Percentiles rank a stretch among this genome's conserved stretches.
phyloP scores from a whole-genome alignment of 2,888 invertebrate species.

The Caenorhabditis sinica region DNA sequence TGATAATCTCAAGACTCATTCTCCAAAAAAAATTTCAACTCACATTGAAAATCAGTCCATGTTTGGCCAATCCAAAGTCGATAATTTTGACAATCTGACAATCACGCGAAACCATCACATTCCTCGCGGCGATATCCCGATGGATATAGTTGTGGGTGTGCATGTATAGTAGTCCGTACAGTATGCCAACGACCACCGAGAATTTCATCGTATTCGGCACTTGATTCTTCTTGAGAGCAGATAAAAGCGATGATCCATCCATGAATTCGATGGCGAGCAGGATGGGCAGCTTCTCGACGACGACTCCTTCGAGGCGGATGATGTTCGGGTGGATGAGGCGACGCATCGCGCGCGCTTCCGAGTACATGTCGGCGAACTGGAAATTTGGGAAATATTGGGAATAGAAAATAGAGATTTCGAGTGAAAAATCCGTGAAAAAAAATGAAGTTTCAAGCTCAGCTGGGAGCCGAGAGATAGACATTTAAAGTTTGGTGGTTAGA shows the following conservation, averaged over 20 bases:
- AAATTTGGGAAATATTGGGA: background rate
- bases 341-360: constrained; percentile 51
- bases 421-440: too few species aligned
- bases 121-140: constrained; percentile 59
- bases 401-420: too few species aligned
- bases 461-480: too few species aligned
- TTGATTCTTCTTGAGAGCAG: constrained; percentile 4
- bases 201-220: constrained; percentile 25
- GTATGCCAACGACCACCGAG: constrained; percentile 32
- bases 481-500: too few species aligned
- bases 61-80: constrained; percentile 54
- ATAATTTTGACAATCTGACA: constrained; percentile 50
- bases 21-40: background rate
- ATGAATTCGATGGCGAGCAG: constrained; percentile 53
- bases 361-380: constrained; percentile 33
- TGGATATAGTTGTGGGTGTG: constrained; percentile 48
- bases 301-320: constrained; percentile 53
- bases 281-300: constrained; percentile 53
- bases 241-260: constrained; percentile 41
- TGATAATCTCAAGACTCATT: background rate
- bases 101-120: constrained; percentile 48
- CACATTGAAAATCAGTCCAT: constrained; percentile 34
- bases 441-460: too few species aligned
- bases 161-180: constrained; percentile 55
- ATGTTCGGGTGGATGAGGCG: constrained; percentile 41